Conservation (phyloP, 2,797 vertebrate genomes). For the Aviceda cuculoides region DNA sequence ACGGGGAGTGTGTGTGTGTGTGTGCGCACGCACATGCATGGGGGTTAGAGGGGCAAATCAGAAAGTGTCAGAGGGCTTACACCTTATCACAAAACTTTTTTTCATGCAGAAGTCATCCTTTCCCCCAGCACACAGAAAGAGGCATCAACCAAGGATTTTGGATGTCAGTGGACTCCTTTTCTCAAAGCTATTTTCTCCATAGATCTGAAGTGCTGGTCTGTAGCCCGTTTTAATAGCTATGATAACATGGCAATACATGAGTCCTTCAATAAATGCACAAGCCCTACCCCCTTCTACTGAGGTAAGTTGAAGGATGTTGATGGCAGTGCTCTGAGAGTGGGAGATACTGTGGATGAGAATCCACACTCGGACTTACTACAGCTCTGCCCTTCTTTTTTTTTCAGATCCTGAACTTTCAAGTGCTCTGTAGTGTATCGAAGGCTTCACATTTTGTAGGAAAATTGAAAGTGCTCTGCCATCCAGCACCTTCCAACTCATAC, state of each 20-base stretch:
- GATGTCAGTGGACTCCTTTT: background rate
- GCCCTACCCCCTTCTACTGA: background rate
- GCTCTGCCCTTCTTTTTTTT: background rate
- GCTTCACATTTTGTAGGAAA: background rate
- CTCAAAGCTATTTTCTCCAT: background rate
- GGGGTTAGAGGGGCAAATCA: background rate
- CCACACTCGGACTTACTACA: background rate
- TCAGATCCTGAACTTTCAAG: background rate
- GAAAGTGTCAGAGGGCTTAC: background rate
- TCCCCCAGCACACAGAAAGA: background rate
- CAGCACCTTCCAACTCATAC: background rate
- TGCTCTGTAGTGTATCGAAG: background rate
- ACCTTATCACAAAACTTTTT: background rate
- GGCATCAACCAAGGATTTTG: background rate
- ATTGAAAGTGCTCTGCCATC: background rate
- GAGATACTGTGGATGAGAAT: background rate
- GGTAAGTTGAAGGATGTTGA: background rate
- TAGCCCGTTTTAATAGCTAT: background rate
- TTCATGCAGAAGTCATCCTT: background rate
- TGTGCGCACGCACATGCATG: rapidly evolving
- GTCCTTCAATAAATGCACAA: background rate
- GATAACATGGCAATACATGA: background rate
- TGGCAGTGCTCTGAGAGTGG: background rate
- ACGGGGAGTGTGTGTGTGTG: rapidly evolving
- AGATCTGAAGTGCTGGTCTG: background rate